These are phyloP conservation scores for Odocoileus hemionus DNA, from an alignment of 2,113 vertebrate genomes.

Conservation along the genomic window DNA sequence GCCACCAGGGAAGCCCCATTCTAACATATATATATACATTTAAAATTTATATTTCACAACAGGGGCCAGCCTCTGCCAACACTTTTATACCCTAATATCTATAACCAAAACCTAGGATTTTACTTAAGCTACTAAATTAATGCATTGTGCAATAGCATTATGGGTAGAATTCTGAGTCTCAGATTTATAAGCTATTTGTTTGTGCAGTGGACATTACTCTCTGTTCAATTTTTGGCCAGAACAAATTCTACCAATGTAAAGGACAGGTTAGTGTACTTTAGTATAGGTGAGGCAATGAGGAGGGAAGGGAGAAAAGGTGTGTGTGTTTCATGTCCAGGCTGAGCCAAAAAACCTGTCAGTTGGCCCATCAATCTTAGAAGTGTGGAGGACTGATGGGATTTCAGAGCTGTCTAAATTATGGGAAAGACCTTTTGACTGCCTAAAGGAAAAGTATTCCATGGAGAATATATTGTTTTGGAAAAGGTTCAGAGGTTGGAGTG, in stretches of 20 bases:
- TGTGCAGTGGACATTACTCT: background rate
- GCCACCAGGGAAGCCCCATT: background rate
- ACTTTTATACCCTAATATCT: background rate
- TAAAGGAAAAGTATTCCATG: background rate
- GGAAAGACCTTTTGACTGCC: slow-evolving; percentile 9
- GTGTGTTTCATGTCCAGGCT: background rate
- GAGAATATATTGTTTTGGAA: slow-evolving; percentile 31
- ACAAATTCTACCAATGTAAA: slow-evolving; percentile 14
- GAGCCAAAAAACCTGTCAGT: background rate
- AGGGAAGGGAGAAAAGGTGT: background rate
- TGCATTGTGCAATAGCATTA: background rate
- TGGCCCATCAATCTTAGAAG: background rate
- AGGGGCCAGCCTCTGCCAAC: background rate
- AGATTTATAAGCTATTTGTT: background rate
- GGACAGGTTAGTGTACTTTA: background rate
- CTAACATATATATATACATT: background rate
- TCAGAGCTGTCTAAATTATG: slow-evolving; percentile 2
- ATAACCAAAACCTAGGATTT: background rate
- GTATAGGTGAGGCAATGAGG: background rate
- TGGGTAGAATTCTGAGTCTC: background rate
- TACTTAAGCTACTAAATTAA: background rate
- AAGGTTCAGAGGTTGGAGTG: background rate
- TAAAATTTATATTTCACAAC: background rate
- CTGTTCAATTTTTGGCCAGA: background rate
- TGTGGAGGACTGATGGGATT: background rate